Evolutionary conservation across 2,888 invertebrate species (phyloP).

Genomic region (Gymnosoma rotundatum): DNA sequence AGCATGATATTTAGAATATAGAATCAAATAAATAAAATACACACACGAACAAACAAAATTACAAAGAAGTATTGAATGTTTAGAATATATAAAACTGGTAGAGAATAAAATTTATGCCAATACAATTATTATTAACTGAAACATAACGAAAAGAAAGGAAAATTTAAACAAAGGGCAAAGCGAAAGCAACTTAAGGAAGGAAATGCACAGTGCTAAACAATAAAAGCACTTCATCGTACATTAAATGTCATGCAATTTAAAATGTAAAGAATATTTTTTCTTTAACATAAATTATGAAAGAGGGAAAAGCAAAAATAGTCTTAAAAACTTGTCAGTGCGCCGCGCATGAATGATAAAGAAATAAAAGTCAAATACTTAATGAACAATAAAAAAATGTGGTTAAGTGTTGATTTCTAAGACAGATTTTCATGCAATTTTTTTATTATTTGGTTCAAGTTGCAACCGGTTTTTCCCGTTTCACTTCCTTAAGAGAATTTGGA

Average conservation of each 20-base stretch:
- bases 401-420: too few species aligned
- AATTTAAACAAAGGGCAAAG: neutral
- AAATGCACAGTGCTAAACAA: constrained; percentile 8
- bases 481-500: too few species aligned
- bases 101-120: constrained; percentile 45
- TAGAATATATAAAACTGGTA: too few species aligned
- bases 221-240: constrained; percentile 3
- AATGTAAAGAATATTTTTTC: neutral
- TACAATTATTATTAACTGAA: constrained; percentile 45
- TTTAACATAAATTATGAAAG: neutral
- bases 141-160: neutral
- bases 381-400: too few species aligned
- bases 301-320: too few species aligned
- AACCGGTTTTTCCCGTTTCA: too few species aligned
- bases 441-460: too few species aligned
- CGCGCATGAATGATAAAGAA: too few species aligned
- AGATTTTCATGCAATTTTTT: too few species aligned
- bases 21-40: neutral
- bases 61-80: too few species aligned
- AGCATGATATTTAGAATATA: constrained; percentile 8
- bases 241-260: constrained; percentile 4
- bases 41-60: too few species aligned
- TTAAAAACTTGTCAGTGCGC: neutral
- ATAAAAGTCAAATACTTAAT: too few species aligned
- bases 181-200: constrained; percentile 18